Base-by-base conservation (phyloP, 2,113 vertebrate genomes). In the Chaetorhynchus papuensis region DNA sequence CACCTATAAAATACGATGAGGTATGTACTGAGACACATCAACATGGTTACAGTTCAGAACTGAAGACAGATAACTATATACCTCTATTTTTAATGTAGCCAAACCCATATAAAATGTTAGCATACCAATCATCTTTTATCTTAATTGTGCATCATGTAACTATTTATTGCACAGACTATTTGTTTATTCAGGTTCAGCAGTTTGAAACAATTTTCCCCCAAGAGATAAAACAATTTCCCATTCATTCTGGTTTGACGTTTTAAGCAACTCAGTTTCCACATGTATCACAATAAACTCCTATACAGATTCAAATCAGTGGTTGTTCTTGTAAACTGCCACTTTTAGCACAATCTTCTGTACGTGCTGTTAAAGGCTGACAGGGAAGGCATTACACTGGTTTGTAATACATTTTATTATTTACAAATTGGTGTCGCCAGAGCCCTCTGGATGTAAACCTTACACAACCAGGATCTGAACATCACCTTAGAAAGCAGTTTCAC, bases 1-100 rank as follows among this genome's bases (percentile, higher is more conserved):
- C 98, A 99, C 99, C 99, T 99, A 98, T 20, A 92, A 88, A 93
- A 79, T 94, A 86, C 2, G 66, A 95, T 75, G 69, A 94, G 83
- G 89, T 82, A 96, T 6, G 89, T 69, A 87, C 93, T 96, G 92
- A 96, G 91, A 93, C 50, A 89, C 77, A 71, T 77, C 80, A 92
- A 94, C 87, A 88, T 21, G 93, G 78, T 94, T 86, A 72, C 10
- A 93, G 81, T 95, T 86, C 87, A 96, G 87, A 87, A 93, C 56
- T 86, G 94, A 87, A 90, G 81, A 95, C 63, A 92, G 68, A 68
- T 68, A 95, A 78, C 79, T 93, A 59, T 61, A 93, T 28, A 81
- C 6, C 41, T 88, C 66, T 75, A 70, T 52, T 93, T 94, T 92
- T 54, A 89, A 96, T 16, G 75, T 30, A 97, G 90, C 82, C 90